Percentiles rank a stretch among this genome's conserved stretches.
phyloP scores from a whole-genome alignment of 2,888 invertebrate species.

The Schizotus pectinicornis region DNA sequence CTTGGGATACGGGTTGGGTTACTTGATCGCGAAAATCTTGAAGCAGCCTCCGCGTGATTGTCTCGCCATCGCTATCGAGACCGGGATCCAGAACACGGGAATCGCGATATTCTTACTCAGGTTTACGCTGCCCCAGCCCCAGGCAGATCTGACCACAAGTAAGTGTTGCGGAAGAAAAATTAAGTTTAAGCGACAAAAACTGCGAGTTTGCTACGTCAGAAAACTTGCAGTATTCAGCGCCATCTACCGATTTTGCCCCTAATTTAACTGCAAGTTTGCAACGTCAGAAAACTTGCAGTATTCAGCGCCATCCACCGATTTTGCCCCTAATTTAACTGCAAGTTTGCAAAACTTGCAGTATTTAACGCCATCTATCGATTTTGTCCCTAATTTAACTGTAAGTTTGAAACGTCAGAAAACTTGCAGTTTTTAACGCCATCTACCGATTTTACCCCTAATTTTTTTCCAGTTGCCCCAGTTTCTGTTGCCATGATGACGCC shows the following conservation, averaged over 20 bases:
- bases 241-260: background rate
- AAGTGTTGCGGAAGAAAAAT: conserved; percentile 34
- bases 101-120: conserved; percentile 87
- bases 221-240: no score
- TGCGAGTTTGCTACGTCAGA: no score
- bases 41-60: conserved; percentile 71
- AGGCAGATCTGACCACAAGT: conserved; percentile 88
- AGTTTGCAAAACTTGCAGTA: no score
- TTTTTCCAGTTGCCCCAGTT: conserved; percentile 80
- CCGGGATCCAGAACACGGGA: conserved; percentile 93
- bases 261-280: no score
- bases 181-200: background rate
- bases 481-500: conserved; percentile 94
- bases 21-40: conserved; percentile 65
- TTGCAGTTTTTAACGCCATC: background rate
- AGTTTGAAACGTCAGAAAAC: no score
- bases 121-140: conserved; percentile 82
- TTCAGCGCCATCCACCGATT: background rate
- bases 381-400: background rate
- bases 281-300: no score
- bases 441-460: conserved; percentile 7
- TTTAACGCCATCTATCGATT: background rate
- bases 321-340: conserved; percentile 11
- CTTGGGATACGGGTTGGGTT: conserved; percentile 79
- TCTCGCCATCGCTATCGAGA: conserved; percentile 91